Percentiles rank a stretch among this genome's conserved stretches.
Conservation (phyloP, 2,888 invertebrate species). For the Cybosia mesomella region DNA sequence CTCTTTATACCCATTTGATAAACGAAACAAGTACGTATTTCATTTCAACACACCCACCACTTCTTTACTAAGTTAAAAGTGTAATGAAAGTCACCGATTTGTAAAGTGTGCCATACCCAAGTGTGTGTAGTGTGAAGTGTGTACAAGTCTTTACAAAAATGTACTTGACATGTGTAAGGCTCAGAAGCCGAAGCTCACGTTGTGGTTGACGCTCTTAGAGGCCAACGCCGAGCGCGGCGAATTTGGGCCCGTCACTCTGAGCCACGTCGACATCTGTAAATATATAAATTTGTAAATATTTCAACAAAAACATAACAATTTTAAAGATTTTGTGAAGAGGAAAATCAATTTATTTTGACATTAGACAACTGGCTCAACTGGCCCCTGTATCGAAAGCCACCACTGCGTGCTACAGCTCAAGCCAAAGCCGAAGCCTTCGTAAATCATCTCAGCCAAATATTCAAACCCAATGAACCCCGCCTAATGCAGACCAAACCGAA, state of each 20-base stretch:
- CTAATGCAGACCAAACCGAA: too few species aligned
- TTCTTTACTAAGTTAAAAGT: background rate
- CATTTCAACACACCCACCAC: background rate
- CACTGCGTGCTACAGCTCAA: too few species aligned
- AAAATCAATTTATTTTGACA: too few species aligned
- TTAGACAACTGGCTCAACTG: too few species aligned
- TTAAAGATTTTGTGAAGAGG: too few species aligned
- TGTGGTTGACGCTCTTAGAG: conserved; percentile 72
- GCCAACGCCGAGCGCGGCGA: conserved; percentile 82
- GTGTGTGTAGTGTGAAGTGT: conserved; percentile 19
- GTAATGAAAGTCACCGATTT: background rate
- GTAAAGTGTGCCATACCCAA: background rate
- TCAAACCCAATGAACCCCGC: too few species aligned
- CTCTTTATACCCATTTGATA: background rate
- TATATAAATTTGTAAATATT: background rate
- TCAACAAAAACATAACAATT: too few species aligned
- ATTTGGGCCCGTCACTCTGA: conserved; percentile 87
- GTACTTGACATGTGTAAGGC: too few species aligned
- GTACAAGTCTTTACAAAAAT: conserved; percentile 7
- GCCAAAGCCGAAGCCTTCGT: too few species aligned
- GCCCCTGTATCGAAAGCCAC: too few species aligned
- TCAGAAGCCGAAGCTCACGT: conserved; percentile 81
- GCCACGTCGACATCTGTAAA: conserved; percentile 83
- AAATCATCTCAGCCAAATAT: too few species aligned
- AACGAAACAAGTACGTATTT: background rate